Evolutionary conservation across 2,113 vertebrate genomes (phyloP).

Genomic region (Pachypanchax playfairii): DNA sequence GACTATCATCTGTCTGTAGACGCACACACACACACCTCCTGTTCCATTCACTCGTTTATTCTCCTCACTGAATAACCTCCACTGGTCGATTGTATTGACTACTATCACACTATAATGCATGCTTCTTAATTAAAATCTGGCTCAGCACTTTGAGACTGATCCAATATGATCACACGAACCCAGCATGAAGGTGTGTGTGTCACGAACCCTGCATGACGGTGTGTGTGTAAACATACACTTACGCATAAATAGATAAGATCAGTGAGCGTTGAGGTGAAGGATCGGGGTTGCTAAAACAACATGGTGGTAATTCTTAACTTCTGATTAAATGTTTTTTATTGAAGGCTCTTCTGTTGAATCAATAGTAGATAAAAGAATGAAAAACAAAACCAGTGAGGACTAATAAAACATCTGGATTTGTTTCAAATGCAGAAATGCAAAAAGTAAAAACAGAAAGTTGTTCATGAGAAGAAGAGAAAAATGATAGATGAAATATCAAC

Average conservation of each 20-base stretch:
- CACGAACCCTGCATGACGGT: background rate
- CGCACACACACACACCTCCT: conserved; percentile 14
- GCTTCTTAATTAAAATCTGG: conserved; percentile 70
- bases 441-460: background rate
- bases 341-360: conserved; percentile 24
- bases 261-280: background rate
- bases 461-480: background rate
- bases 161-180: conserved; percentile 23
- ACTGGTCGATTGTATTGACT: conserved; percentile 56
- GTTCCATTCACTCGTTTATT: conserved; percentile 25
- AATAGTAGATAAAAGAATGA: conserved; percentile 38
- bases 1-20: conserved; percentile 3
- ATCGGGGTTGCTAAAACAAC: background rate
- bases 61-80: conserved; percentile 41
- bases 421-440: conserved; percentile 16
- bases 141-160: conserved; percentile 59
- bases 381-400: conserved; percentile 10
- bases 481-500: background rate
- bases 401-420: conserved; percentile 1
- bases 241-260: background rate
- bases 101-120: conserved; percentile 44
- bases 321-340: conserved; percentile 44
- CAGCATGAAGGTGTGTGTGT: background rate
- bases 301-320: background rate
- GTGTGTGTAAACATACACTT: background rate